Evolutionary conservation across 2,888 invertebrate species (phyloP), one percentile per base, ranked within the genome.

Genomic region (Cremastobaeus sp.): DNA sequence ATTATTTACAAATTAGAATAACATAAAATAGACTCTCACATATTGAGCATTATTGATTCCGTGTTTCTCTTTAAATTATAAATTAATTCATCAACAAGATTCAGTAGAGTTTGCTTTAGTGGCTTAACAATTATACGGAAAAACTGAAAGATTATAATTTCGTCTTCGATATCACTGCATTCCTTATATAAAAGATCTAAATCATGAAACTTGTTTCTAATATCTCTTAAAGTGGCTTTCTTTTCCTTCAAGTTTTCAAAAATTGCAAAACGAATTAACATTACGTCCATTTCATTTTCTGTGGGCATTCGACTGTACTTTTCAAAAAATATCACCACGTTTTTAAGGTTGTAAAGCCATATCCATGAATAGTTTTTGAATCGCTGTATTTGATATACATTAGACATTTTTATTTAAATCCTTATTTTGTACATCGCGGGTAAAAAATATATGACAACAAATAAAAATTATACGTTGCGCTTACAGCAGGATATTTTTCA

Each of bases 21-120:
- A 25, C 25, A 8, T 25, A 25, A 25, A 25, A 25, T 25, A 25
- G n/a, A n/a, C n/a, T n/a, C 3, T 25, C 37, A 37, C 37, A 92
- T 91, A 93, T 93, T 79, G 90, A 91, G 45, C 93, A 92, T 0
- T 89, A 97, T 93, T 81, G 94, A 92, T 50, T 8, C 11, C 1
- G 25, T 8, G 15, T 41, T 9, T 6, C 20, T 21, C 82, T 97
- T 97, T 83, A 94, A 96, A 77, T 96, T 90, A 83, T 94, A 93
- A 64, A 95, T 93, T 97, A 97, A 97, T 82, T 95, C 93, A 84
- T 94, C 93, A 70, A 96, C 92, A 17, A 92, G 92, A 84, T 95
- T 95, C 75, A 97, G 90, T 12, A 98, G 92, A 0, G 92, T 91
- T 81, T 94, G 94, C 80, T 96, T 94, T 78, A 98, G 92, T 0